These are phyloP conservation scores for Cerceris ruficornis DNA, from an alignment of 2,888 invertebrate species.

Conservation along the genomic window DNA sequence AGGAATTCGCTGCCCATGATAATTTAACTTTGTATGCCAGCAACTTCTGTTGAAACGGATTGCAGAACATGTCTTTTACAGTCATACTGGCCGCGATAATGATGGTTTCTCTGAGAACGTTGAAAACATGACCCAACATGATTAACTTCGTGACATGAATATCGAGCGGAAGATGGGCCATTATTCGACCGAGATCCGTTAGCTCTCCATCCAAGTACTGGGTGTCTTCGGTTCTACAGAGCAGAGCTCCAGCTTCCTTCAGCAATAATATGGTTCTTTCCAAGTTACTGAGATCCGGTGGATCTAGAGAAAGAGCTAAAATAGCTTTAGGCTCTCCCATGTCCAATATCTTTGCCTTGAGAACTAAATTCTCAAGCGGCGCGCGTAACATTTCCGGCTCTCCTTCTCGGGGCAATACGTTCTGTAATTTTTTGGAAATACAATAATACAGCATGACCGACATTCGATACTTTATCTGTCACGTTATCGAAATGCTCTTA, in stretches of 20 bases:
- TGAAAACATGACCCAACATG: conserved; percentile 92
- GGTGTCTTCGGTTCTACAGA: conserved; percentile 83
- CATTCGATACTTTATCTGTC: background rate
- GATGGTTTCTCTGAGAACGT: conserved; percentile 91
- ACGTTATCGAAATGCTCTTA: conserved; percentile 69
- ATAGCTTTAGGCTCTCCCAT: conserved; percentile 91
- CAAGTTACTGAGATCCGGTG: conserved; percentile 92
- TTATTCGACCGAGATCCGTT: conserved; percentile 92
- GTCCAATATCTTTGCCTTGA: conserved; percentile 91
- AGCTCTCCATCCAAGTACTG: conserved; percentile 90
- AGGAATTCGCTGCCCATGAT: conserved; percentile 91
- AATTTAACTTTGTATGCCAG: conserved; percentile 89
- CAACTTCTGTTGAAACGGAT: conserved; percentile 87
- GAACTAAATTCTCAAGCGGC: conserved; percentile 90
- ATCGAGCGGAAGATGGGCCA: conserved; percentile 92
- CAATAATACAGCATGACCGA: background rate
- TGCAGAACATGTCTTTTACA: conserved; percentile 90
- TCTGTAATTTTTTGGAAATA: conserved; percentile 32
- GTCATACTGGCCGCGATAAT: conserved; percentile 94
- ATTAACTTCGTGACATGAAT: conserved; percentile 92
- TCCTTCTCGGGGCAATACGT: conserved; percentile 83
- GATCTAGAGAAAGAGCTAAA: conserved; percentile 92
- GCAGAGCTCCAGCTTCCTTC: conserved; percentile 93
- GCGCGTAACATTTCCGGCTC: conserved; percentile 91
- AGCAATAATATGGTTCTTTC: conserved; percentile 91